Percentiles rank a stretch among this genome's conserved stretches.
Conservation (phyloP, 2,113 vertebrate genomes). For the Scatophagus argus region DNA sequence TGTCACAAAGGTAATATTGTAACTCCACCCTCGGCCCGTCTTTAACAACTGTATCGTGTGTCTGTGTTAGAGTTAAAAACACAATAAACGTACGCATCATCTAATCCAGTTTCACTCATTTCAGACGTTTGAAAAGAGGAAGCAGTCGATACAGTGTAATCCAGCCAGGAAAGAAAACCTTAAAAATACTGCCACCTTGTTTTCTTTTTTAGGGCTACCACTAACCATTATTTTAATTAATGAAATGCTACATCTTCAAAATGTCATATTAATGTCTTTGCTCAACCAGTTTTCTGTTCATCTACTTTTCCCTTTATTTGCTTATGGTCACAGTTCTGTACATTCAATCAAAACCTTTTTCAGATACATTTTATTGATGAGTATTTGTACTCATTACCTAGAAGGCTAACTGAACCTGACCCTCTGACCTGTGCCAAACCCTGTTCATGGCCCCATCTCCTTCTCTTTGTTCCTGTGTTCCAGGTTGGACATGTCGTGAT, state of each 20-base stretch:
- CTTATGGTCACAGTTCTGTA: not conserved
- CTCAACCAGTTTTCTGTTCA: not conserved
- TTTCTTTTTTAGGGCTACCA: not conserved
- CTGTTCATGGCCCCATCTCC: not conserved
- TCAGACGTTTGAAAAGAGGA: not conserved
- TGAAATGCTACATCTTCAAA: no score
- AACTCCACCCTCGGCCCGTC: not conserved
- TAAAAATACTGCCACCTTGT: not conserved
- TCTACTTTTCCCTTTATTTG: not conserved
- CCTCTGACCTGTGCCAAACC: not conserved
- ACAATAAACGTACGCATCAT: not conserved
- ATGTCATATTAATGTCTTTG: not conserved
- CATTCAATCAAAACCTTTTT: no score
- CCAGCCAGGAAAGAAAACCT: not conserved
- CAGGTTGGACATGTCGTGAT: conserved; percentile 95
- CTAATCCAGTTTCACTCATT: not conserved
- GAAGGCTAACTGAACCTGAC: not conserved
- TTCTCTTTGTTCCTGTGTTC: conserved; percentile 9
- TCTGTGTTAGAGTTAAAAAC: not conserved
- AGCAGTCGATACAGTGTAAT: not conserved
- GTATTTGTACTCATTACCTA: not conserved
- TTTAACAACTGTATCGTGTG: not conserved
- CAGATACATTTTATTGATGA: not conserved
- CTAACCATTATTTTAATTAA: not conserved
- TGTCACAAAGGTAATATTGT: conserved; percentile 9